Base-by-base conservation (phyloP, 2,797 vertebrate species). In the Ispidina lecontei region DNA sequence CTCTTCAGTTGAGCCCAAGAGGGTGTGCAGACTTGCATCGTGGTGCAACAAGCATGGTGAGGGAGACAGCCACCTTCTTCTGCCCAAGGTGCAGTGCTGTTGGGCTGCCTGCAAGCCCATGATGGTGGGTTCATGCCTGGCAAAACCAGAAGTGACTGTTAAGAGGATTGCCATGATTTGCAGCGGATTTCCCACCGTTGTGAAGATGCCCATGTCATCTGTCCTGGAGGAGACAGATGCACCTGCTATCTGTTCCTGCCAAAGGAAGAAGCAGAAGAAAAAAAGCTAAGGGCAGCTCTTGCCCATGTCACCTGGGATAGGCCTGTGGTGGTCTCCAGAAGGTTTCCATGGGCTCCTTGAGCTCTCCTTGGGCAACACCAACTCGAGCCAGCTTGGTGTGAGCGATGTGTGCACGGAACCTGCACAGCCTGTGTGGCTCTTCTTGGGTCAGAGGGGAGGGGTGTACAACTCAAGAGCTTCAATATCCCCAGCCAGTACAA, bases 21-120 rank as follows among this genome's bases (percentile, higher is more conserved):
- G 21, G 28, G 5, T n/a, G 14, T 43, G 51, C 55, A 69, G 33
- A 41, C 22, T 7, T 0, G 0, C 26, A 17, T 1, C 1, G 37
- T 3, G 51, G 4, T 35, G 22, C 37, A 39, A 13, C 4, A 3
- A 31, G 33, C 14, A 2, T 3, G 20, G 31, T 9, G 23, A 56
- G 12, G 13, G 7, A 54, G 8, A 8, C 8, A 55, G 51, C 6
- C 31, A 14, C 35, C 60, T 77, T 51, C 47, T 33, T 55, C 41
- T 33, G 23, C 43, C 14, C 1, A 5, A 54, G 37, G 26, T 5
- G 10, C 2, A 3, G 39, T 29, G 47, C 12, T 71, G 26, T 4
- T 9, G 51, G 31, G 58, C 4, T 52, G 16, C 52, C 39, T 26
- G 23, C 2, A 3, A 92, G 59, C 33, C 29, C 74, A 19, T 1